Conservation (phyloP, 2,113 vertebrate species). For the Fulica atra region DNA sequence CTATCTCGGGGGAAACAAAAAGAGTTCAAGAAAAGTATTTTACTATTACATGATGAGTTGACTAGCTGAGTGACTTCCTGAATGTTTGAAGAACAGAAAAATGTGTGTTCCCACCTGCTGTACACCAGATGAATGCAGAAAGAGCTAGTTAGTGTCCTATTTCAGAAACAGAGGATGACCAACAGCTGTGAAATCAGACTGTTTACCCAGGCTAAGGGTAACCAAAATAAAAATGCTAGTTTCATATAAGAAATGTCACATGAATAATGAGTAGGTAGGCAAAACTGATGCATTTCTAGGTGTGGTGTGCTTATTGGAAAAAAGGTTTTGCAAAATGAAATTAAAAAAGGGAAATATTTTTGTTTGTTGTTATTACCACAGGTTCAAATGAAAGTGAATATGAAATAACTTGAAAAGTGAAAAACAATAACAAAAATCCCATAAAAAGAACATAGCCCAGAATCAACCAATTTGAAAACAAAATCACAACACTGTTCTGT, state of each 20-base stretch:
- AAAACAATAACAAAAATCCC: not conserved
- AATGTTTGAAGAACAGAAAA: conserved; percentile 2
- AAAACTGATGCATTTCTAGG: not conserved
- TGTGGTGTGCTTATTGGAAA: not conserved
- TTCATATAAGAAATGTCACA: not conserved
- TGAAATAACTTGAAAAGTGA: not conserved
- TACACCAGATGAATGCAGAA: not conserved
- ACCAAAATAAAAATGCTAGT: not conserved
- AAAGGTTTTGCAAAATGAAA: not conserved
- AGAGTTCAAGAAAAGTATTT: not conserved
- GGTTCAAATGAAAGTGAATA: not conserved
- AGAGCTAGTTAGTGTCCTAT: not conserved
- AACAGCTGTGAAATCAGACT: not conserved
- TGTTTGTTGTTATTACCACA: not conserved
- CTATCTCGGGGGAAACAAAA: not conserved
- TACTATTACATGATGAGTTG: not conserved
- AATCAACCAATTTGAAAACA: not conserved
- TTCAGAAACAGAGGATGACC: not conserved
- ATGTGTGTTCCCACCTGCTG: not conserved
- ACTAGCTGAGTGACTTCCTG: not conserved
- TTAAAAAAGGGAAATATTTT: not conserved
- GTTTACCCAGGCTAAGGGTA: not conserved
- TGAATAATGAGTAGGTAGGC: not conserved
- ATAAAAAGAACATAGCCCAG: not conserved
- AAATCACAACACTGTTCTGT: not conserved